A percentile compares a stretch with the other conserved stretches of the same genome.
Evolutionary conservation across 2,113 vertebrate species (phyloP).

Genomic region (Mustelus asterias): DNA sequence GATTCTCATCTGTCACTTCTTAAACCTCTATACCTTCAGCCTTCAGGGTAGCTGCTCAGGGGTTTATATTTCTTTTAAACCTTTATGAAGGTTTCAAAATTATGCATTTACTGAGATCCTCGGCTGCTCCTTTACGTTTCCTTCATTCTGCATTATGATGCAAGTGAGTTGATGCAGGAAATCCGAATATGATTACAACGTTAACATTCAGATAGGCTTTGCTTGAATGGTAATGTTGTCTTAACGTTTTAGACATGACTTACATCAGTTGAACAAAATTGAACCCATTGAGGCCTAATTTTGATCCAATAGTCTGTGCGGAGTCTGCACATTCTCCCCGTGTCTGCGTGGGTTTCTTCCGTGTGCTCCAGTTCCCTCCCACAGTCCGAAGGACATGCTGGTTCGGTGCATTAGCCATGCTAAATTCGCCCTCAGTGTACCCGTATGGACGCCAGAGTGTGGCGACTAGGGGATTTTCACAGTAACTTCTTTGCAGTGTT

Average conservation of each 20-base stretch:
- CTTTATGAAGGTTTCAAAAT: background rate
- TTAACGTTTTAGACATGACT: background rate
- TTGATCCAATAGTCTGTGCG: background rate
- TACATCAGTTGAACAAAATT: background rate
- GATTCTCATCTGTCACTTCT: background rate
- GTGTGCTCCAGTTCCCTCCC: no score
- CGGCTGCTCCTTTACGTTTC: background rate
- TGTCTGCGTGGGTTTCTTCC: no score
- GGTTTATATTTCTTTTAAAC: background rate
- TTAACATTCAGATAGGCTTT: background rate
- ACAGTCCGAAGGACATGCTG: no score
- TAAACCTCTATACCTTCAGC: background rate
- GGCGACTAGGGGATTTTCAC: no score
- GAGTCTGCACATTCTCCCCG: no score
- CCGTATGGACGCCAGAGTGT: no score
- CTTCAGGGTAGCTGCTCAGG: background rate
- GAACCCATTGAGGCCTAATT: background rate
- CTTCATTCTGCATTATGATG: background rate
- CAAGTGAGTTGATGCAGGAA: background rate
- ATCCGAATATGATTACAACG: background rate
- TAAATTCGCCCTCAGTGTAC: no score
- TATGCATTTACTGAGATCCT: background rate
- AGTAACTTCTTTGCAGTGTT: no score
- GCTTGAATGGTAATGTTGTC: background rate
- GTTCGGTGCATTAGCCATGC: no score